Evolutionary conservation across 2,797 vertebrate genomes (phyloP).

Genomic region (Tenualosa ilisha): DNA sequence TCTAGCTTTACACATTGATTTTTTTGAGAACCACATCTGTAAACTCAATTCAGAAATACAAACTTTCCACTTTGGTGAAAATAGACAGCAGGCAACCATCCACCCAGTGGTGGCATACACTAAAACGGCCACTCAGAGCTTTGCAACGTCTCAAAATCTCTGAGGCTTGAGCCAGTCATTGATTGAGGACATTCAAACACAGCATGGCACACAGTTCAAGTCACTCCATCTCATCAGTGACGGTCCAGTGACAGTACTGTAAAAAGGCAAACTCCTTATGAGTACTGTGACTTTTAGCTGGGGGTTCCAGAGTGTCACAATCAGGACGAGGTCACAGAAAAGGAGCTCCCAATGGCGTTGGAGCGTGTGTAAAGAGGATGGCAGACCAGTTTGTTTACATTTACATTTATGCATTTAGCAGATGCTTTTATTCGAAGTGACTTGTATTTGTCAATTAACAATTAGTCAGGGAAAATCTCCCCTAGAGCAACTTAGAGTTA

Average conservation of each 20-base stretch:
- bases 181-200: neutral
- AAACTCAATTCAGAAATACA: neutral
- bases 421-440: no score
- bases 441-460: no score
- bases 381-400: neutral
- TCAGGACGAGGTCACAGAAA: neutral
- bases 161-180: neutral
- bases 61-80: neutral
- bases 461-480: no score
- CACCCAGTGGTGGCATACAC: neutral
- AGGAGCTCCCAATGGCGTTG: neutral
- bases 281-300: neutral
- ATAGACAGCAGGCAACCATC: neutral
- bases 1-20: neutral
- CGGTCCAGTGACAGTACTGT: neutral
- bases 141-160: no score
- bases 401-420: no score
- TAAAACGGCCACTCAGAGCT: no score
- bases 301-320: neutral
- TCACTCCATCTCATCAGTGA: neutral
- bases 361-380: neutral
- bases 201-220: neutral
- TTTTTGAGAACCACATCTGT: neutral
- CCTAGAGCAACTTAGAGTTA: no score
- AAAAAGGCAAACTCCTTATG: neutral